Evolutionary conservation across 2,888 invertebrate genomes (phyloP).

Genomic region (Synanthedon vespiformis): DNA sequence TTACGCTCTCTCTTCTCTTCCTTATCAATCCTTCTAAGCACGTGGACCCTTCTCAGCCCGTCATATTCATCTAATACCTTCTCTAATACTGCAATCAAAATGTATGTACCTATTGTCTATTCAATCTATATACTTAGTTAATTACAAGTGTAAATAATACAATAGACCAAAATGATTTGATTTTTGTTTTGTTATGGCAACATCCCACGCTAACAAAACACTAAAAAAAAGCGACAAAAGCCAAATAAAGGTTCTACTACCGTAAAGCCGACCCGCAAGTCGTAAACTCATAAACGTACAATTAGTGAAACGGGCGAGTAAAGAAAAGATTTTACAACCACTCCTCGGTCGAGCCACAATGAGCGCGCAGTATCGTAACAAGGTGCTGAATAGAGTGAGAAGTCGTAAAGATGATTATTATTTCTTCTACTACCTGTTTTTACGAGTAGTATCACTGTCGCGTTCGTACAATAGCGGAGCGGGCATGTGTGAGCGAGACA

Average conservation of each 20-base stretch:
- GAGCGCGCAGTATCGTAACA: slow-evolving; percentile 70
- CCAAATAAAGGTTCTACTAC: slow-evolving; percentile 49
- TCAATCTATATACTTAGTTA: too few relatives aligned
- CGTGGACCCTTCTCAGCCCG: slow-evolving; percentile 25
- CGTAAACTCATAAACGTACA: slow-evolving; percentile 71
- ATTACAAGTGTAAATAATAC: too few relatives aligned
- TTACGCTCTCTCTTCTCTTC: slow-evolving; percentile 59
- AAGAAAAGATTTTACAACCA: slow-evolving; percentile 71
- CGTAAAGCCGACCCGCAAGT: slow-evolving; percentile 64
- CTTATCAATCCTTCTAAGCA: slow-evolving; percentile 57
- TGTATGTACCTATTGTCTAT: too few relatives aligned
- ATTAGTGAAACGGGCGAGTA: slow-evolving; percentile 68
- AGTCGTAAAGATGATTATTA: slow-evolving; percentile 73
- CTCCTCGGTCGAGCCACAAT: slow-evolving; percentile 65
- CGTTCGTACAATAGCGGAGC: slow-evolving; percentile 28
- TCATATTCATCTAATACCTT: neutral
- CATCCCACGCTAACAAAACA: neutral
- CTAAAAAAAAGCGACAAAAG: slow-evolving; percentile 6
- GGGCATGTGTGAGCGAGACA: slow-evolving; percentile 37
- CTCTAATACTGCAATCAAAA: too few relatives aligned
- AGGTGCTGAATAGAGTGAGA: slow-evolving; percentile 73
- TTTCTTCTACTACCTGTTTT: slow-evolving; percentile 73
- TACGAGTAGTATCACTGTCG: slow-evolving; percentile 53
- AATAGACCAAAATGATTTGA: too few relatives aligned
- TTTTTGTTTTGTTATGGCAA: neutral